Conservation (phyloP, 2,113 vertebrate species). For the Rhabdomys dilectus region DNA sequence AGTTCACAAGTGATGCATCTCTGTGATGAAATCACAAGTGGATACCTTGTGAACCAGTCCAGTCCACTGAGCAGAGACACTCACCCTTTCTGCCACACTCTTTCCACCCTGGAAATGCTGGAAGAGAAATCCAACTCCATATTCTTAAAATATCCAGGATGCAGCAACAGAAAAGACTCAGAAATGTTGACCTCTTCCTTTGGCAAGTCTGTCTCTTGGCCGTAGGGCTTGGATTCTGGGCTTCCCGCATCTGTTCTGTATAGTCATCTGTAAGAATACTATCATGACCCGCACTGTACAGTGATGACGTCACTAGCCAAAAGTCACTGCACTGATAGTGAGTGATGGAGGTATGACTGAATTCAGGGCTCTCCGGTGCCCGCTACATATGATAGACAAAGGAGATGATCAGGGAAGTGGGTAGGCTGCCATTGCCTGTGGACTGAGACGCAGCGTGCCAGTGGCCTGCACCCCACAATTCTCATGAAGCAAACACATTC, state of each 20-base stretch:
- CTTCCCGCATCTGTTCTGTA: background rate
- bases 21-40: background rate
- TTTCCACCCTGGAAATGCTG: background rate
- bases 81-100: background rate
- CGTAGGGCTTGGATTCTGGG: background rate
- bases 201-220: rapidly evolving
- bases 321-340: too few relatives aligned
- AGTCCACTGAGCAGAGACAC: background rate
- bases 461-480: background rate
- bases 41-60: background rate
- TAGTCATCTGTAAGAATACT: too few relatives aligned
- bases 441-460: too few relatives aligned
- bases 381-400: rapidly evolving
- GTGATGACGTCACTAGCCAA: background rate
- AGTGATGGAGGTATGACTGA: background rate
- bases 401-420: rapidly evolving
- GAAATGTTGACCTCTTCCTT: rapidly evolving
- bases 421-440: rapidly evolving
- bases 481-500: background rate
- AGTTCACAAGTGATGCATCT: background rate
- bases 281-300: too few relatives aligned
- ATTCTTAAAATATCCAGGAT: background rate
- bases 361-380: rapidly evolving
- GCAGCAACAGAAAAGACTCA: background rate
- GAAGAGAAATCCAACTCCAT: background rate